Percentiles rank a stretch among this genome's conserved stretches.
phyloP scores from a whole-genome alignment of 2,888 invertebrate genomes.

The Nebria salina region DNA sequence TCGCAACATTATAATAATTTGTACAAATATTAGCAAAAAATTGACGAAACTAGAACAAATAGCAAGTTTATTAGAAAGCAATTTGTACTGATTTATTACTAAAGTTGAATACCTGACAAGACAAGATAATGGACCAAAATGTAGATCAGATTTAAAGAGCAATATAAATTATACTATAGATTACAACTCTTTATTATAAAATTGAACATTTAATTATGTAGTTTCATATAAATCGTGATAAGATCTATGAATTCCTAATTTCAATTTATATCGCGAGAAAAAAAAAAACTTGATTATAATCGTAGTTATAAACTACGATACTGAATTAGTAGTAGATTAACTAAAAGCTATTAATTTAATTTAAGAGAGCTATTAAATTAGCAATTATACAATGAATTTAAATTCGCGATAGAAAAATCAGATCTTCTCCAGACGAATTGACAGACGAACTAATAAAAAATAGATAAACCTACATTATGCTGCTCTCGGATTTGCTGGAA shows the following conservation, averaged over 20 bases:
- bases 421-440: too few relatives aligned
- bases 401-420: too few relatives aligned
- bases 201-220: neutral
- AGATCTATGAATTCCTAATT: neutral
- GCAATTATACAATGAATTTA: neutral
- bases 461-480: conserved; percentile 62
- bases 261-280: neutral
- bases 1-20: neutral
- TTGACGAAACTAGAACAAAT: conserved; percentile 27
- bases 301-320: neutral
- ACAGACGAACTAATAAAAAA: too few relatives aligned
- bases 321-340: neutral
- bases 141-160: conserved; percentile 25
- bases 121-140: conserved; percentile 24
- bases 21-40: neutral
- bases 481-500: conserved; percentile 54
- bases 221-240: neutral
- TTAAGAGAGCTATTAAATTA: neutral
- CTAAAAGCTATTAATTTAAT: neutral
- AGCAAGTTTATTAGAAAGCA: conserved; percentile 25
- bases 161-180: neutral
- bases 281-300: neutral
- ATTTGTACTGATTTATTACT: conserved; percentile 30
- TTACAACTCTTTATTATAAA: neutral
- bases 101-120: conserved; percentile 13